Base-by-base conservation (phyloP, 2,113 vertebrate species). In the Nycticorax nycticorax region DNA sequence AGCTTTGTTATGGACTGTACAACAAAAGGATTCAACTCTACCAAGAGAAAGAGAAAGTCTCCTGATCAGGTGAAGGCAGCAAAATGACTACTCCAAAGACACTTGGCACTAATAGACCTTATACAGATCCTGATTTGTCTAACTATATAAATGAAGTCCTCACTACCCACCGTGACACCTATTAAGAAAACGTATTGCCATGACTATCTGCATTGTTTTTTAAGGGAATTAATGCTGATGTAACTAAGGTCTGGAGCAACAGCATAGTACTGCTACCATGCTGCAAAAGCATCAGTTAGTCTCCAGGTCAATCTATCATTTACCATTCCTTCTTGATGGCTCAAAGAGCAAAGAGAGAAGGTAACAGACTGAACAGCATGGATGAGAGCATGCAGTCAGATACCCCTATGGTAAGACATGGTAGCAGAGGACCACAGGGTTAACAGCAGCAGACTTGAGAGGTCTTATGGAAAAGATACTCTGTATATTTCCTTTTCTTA, bases 41-140 rank as follows among this genome's bases (percentile, higher is more conserved):
- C 7, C 32, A 85, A 78, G 22, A 77, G 41, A 82, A 64, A 48
- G 9, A 45, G 77, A 43, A 86, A 94, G 33, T 74, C 50, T 78
- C 43, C 83, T 85, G 66, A 94, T 69, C 59, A 63, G 64, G 47
- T 94, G 89, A 96, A 50, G 74, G 81, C 64, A 97, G 92, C 88
- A 91, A 93, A 94, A 81, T 24, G 50, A 94, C 66, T 89, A 59
- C 88, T 96, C 82, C 94, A 88, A 96, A 94, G 48, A 43, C 53
- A 75, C 20, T 86, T 88, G 67, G 74, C 86, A 97, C 80, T 88
- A 52, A 35, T 6, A 95, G 57, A 84, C 37, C 95, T 93, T n/a
- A 92, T 59, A 50, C 14, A 92, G 73, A 87, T 16, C 16, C 69
- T 52, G 43, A 45, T 75, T 85, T 77, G 52, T 21, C 33, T 20